Conservation (phyloP, 30 jellyfish, hydroid and myxozoan genomes). For the Hydractinia echinata region DNA sequence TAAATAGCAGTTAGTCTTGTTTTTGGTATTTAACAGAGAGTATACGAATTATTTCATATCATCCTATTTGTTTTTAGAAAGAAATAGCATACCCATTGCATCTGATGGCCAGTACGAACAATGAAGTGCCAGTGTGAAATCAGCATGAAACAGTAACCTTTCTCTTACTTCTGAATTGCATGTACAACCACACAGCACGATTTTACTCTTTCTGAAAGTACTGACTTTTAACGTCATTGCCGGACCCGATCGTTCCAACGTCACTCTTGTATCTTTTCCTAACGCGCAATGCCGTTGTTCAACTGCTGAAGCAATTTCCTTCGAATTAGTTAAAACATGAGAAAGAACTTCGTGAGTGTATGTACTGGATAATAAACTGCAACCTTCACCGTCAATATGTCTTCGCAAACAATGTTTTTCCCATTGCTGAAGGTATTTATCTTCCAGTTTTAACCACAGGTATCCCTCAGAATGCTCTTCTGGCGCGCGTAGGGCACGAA, state of each 20-base stretch:
- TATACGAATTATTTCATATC: neutral
- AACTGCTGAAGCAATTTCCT: neutral
- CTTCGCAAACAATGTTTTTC: conserved; percentile 34
- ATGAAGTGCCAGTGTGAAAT: conserved; percentile 32
- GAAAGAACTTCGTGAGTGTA: conserved; percentile 5
- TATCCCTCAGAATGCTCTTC: conserved; percentile 14
- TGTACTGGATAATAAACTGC: conserved; percentile 36
- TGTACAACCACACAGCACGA: neutral
- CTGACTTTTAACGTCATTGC: conserved; percentile 28
- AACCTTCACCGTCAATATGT: conserved; percentile 27
- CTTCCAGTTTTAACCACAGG: conserved; percentile 47
- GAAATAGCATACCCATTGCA: conserved; percentile 16
- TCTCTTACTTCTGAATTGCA: neutral
- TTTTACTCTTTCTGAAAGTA: neutral
- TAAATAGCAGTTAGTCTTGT: too few species aligned
- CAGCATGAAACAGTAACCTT: neutral
- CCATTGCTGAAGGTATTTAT: conserved; percentile 37
- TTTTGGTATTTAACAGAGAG: too few species aligned
- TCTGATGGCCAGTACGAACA: conserved; percentile 36
- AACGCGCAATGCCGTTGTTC: neutral
- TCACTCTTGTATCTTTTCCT: neutral
- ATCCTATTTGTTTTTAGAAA: neutral
- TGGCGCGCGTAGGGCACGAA: neutral
- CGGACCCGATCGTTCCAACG: conserved; percentile 41
- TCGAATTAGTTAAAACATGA: conserved; percentile 7